These are phyloP conservation scores for Bhutanitis thaidina DNA, from an alignment of 2,888 invertebrate species.

Conservation along the genomic window DNA sequence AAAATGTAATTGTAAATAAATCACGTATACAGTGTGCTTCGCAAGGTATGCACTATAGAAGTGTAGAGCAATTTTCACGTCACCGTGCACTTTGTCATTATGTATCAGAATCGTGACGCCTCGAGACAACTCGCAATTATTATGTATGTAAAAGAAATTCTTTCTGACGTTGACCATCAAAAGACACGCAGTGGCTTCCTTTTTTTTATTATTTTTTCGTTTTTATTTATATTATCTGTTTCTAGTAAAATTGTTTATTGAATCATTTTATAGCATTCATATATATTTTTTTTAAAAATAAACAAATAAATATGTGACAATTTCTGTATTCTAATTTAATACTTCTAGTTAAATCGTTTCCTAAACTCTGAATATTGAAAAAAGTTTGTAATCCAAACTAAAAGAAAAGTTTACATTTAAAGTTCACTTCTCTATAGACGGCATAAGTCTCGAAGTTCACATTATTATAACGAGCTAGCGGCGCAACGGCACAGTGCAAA, in stretches of 20 bases:
- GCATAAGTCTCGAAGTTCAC: slow-evolving; percentile 76
- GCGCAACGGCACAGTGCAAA: slow-evolving; percentile 62
- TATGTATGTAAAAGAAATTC: slow-evolving; percentile 79
- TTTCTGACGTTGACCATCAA: slow-evolving; percentile 57
- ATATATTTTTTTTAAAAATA: background rate
- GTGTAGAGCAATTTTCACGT: slow-evolving; percentile 75
- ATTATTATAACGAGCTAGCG: slow-evolving; percentile 78
- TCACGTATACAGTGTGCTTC: slow-evolving; percentile 24
- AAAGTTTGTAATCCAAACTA: background rate
- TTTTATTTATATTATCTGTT: background rate
- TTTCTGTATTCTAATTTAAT: too few species aligned
- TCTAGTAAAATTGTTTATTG: background rate
- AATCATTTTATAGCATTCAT: too few species aligned
- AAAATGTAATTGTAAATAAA: slow-evolving; percentile 24
- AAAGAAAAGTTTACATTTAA: slow-evolving; percentile 12
- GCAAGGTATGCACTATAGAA: slow-evolving; percentile 37
- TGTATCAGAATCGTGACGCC: slow-evolving; percentile 78
- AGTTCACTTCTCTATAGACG: slow-evolving; percentile 62
- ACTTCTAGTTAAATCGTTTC: too few species aligned
- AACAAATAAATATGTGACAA: background rate
- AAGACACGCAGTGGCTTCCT: slow-evolving; percentile 39
- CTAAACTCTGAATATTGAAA: too few species aligned
- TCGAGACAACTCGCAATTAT: slow-evolving; percentile 78
- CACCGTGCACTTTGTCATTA: slow-evolving; percentile 78
- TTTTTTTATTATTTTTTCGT: slow-evolving; percentile 5